phyloP scores from a whole-genome alignment of 2,888 invertebrate species.

The Platynereis dumerilii region DNA sequence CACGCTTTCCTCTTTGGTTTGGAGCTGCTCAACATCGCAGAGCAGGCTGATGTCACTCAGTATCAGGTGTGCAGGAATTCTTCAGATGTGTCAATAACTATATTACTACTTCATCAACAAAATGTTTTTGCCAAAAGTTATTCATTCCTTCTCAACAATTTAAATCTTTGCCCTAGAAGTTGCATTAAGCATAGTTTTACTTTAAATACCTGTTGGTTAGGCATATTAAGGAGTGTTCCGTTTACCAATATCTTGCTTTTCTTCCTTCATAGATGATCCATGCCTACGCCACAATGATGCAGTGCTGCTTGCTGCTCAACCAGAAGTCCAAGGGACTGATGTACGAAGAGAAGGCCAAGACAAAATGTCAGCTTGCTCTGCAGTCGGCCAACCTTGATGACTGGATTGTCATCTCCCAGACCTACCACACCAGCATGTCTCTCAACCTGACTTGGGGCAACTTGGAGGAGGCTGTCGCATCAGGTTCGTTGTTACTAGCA shows the following conservation, averaged over 20 bases:
- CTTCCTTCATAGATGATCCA: conserved; percentile 23
- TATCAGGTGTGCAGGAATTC: conserved; percentile 24
- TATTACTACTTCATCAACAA: not conserved
- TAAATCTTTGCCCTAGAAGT: too few species aligned
- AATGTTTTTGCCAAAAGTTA: not conserved
- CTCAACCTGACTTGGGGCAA: too few species aligned
- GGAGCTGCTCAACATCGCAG: conserved; percentile 35
- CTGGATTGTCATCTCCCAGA: too few species aligned
- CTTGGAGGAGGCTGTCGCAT: too few species aligned
- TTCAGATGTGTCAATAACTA: not conserved
- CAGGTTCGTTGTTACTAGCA: too few species aligned
- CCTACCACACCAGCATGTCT: too few species aligned
- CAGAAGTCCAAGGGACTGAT: conserved; percentile 7
- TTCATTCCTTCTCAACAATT: too few species aligned
- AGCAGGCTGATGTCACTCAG: conserved; percentile 20
- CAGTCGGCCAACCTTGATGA: too few species aligned
- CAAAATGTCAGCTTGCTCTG: too few species aligned
- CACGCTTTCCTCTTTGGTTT: conserved; percentile 26
- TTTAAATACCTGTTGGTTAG: too few species aligned
- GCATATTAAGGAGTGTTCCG: too few species aligned
- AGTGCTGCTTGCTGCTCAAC: conserved; percentile 17
- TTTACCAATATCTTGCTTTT: not conserved
- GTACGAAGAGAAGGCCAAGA: conserved; percentile 23
- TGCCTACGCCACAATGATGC: conserved; percentile 31
- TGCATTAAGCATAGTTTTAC: too few species aligned